Evolutionary conservation across 2,888 invertebrate species (phyloP).

Genomic region (Lepidocyrtinus sp.): DNA sequence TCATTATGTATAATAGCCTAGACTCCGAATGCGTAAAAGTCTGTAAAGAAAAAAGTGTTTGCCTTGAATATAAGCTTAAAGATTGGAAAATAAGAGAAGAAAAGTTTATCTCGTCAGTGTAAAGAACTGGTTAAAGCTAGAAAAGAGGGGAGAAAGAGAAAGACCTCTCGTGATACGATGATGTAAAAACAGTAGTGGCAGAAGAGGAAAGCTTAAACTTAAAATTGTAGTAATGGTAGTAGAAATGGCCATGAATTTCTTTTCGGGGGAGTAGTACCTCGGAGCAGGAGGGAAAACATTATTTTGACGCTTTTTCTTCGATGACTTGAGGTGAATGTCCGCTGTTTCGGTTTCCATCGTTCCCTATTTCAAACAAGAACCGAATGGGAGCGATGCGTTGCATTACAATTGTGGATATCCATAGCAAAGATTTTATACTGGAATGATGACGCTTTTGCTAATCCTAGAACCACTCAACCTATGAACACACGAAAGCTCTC

Average conservation of each 20-base stretch:
- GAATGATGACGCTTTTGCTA: not conserved
- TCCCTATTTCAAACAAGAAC: constrained; percentile 27
- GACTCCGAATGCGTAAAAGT: not conserved
- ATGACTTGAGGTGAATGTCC: constrained; percentile 65
- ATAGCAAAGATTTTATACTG: constrained; percentile 1
- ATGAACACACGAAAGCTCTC: constrained; percentile 29
- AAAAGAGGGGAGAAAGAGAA: not conserved
- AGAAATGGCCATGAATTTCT: constrained; percentile 53
- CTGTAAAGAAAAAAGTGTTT: not conserved
- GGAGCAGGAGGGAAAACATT: constrained; percentile 36
- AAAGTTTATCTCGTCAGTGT: not conserved
- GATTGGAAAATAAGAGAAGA: not conserved
- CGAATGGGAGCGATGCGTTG: constrained; percentile 47
- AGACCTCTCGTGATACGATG: too few relatives aligned
- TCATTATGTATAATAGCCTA: too few relatives aligned
- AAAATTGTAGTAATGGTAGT: constrained; percentile 26
- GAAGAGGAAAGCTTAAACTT: not conserved
- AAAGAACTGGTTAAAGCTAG: not conserved
- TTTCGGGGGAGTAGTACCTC: constrained; percentile 39
- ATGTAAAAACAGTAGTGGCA: constrained; percentile 14
- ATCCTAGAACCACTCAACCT: not conserved
- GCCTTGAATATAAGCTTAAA: too few relatives aligned
- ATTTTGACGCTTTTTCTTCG: constrained; percentile 63
- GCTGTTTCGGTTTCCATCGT: constrained; percentile 58
- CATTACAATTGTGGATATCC: not conserved